Conservation (phyloP, 2,113 vertebrate species). For the Dipodomys spectabilis region DNA sequence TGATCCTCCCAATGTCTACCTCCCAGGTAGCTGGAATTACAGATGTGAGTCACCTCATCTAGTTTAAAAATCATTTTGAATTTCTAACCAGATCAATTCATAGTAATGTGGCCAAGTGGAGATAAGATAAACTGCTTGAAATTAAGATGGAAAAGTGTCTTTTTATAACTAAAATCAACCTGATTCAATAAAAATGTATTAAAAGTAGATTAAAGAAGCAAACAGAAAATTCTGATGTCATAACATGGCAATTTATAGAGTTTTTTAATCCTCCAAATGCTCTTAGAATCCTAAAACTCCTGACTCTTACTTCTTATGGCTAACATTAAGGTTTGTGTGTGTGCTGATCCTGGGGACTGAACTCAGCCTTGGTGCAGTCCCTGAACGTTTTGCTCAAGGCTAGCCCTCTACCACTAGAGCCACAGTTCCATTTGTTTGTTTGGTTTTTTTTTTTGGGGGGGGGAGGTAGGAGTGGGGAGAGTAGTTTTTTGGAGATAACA, state of each 20-base stretch:
- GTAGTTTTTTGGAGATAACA: too few species aligned
- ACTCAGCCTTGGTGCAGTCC: too few species aligned
- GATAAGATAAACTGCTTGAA: not conserved
- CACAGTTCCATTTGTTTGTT: too few species aligned
- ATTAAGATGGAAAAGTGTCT: slow-evolving; percentile 19
- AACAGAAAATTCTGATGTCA: not conserved
- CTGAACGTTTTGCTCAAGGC: too few species aligned
- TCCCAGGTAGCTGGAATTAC: too few species aligned
- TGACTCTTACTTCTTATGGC: not conserved
- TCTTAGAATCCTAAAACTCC: not conserved
- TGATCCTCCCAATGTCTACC: too few species aligned
- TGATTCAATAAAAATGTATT: not conserved
- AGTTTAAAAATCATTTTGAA: not conserved
- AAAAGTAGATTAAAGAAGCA: slow-evolving; percentile 3
- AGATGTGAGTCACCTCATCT: too few species aligned
- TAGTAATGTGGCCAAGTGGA: slow-evolving; percentile 13
- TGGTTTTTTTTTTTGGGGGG: too few species aligned
- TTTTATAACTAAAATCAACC: slow-evolving; percentile 38
- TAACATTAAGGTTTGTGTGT: slow-evolving; percentile 18
- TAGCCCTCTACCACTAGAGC: too few species aligned
- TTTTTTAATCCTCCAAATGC: not conserved
- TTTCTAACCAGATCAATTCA: slow-evolving; percentile 20
- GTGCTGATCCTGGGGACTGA: too few species aligned
- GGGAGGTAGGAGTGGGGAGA: too few species aligned
- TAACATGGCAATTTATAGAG: not conserved